phyloP scores from a whole-genome alignment of 2,113 vertebrate genomes.

The Anolis sagrei region DNA sequence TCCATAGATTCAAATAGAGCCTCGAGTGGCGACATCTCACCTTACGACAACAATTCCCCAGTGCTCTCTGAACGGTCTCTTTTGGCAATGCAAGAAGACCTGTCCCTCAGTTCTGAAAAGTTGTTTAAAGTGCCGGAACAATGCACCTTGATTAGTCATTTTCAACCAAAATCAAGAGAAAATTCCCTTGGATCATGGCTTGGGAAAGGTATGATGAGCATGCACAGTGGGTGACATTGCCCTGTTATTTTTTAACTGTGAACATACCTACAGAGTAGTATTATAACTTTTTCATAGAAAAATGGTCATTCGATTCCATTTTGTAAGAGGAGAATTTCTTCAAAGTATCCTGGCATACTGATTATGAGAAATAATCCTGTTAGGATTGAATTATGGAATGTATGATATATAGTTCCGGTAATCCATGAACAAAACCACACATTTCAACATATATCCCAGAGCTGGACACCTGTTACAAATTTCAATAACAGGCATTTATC shows the following conservation, averaged over 20 bases:
- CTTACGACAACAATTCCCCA: constrained; percentile 97
- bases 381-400: too few species aligned
- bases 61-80: constrained; percentile 84
- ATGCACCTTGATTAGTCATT: constrained; percentile 68
- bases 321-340: not conserved
- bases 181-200: constrained; percentile 75
- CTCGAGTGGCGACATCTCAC: constrained; percentile 94
- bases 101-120: constrained; percentile 72
- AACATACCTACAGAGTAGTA: not conserved
- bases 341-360: too few species aligned
- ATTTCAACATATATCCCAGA: too few species aligned
- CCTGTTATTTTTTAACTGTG: not conserved
- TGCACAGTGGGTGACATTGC: accelerated
- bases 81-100: constrained; percentile 77
- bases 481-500: too few species aligned
- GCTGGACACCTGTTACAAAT: too few species aligned
- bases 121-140: constrained; percentile 79
- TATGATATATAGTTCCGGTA: too few species aligned
- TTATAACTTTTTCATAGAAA: not conserved
- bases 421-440: too few species aligned
- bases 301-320: not conserved
- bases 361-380: too few species aligned
- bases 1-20: constrained; percentile 91
- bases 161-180: constrained; percentile 80
- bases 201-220: constrained; percentile 78